Evolutionary conservation across 2,797 vertebrate species (phyloP), one percentile per base, ranked within the genome.

Genomic region (Chaetophractus vellerosus): DNA sequence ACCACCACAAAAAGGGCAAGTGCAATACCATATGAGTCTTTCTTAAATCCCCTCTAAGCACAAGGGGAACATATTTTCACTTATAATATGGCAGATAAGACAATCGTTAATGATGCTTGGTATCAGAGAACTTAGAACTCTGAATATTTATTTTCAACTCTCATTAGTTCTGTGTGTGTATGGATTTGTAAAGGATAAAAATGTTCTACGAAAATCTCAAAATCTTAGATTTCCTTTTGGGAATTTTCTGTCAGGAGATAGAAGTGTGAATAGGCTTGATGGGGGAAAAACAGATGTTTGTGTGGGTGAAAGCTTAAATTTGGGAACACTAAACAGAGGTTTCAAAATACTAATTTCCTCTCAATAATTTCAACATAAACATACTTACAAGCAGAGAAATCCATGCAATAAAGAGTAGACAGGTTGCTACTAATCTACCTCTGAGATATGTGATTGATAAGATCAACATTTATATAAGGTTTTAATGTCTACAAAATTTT

Each of bases 141-240:
- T 83, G 41, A 91, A 89, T 84, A 93, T 64, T 83, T 80, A 86
- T 75, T 96, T 93, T 93, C 63, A 94, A 71, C 24, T 50, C 23
- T 86, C n/a, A 95, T 69, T 12, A 45, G 45, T 72, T 55, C 2
- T 21, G 6, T 6, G 26, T 5, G 5, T 28, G 7, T 59, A 5
- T n/a, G n/a, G n/a, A n/a, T 63, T 18, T 33, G 14, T 24, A 8
- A 50, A 75, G 61, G 64, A 24, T 57, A 38, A 71, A 76, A 94
- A 96, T 45, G 48, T 33, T 93, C 66, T 96, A n/a, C 79, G 31
- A 59, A 74, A 75, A 31, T 83, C 18, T 90, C 82, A 95, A 93
- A 78, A 85, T 74, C 52, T 50, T 57, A 38, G 14, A 79, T 57
- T 94, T 93, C 52, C 23, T 92, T 90, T 91, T 74, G 63, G 36